Conservation (phyloP, 2,113 vertebrate species). For the Cebidichthys violaceus region DNA sequence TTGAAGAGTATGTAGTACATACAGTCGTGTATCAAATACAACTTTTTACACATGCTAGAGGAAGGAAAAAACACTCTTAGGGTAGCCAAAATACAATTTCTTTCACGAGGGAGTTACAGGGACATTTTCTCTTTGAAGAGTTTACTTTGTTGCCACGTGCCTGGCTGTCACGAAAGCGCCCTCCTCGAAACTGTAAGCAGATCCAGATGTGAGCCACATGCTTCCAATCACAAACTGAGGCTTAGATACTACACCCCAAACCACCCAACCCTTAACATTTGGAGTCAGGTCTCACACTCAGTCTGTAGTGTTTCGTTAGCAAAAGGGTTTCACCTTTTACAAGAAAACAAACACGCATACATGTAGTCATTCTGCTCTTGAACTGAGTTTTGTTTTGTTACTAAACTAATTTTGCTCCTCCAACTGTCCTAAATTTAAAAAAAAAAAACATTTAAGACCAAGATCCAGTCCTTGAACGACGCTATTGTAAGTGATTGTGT, state of each 20-base stretch:
- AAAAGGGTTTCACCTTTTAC: conserved; percentile 49
- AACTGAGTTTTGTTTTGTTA: not conserved
- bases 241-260: conserved; percentile 64
- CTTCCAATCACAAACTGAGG: conserved; percentile 70
- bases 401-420: not conserved
- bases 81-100: conserved; percentile 53
- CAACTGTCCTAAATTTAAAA: not conserved
- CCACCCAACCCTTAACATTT: conserved; percentile 58
- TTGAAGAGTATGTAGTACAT: conserved; percentile 66
- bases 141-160: conserved; percentile 78
- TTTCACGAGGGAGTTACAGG: conserved; percentile 65
- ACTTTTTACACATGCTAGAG: conserved; percentile 73
- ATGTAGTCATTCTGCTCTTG: conserved; percentile 1
- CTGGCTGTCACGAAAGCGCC: conserved; percentile 75
- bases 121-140: conserved; percentile 67
- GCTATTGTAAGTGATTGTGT: not conserved
- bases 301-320: conserved; percentile 83
- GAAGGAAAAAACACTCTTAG: conserved; percentile 5
- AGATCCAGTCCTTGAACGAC: not conserved
- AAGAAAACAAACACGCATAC: conserved; percentile 34
- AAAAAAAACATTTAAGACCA: conserved; percentile 7
- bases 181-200: conserved; percentile 72
- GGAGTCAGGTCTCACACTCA: conserved; percentile 82
- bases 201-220: conserved; percentile 82
- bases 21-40: conserved; percentile 82